phyloP scores from a whole-genome alignment of 2,888 invertebrate species.

The Drosophila tripunctata region DNA sequence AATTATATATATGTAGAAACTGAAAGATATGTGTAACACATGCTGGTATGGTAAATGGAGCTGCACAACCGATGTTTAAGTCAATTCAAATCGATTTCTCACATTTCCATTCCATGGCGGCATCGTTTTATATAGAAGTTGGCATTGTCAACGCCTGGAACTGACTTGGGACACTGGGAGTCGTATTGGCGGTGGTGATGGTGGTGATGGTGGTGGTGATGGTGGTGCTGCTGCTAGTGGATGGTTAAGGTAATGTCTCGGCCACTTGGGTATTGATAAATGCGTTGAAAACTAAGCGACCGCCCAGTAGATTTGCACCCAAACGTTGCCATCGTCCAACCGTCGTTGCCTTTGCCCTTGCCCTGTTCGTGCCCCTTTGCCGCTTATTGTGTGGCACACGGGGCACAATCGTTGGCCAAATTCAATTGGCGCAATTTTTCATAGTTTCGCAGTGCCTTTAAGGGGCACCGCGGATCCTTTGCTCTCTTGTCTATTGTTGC shows the following conservation, averaged over 20 bases:
- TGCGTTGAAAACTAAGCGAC: conserved; percentile 81
- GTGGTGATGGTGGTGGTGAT: conserved; percentile 7
- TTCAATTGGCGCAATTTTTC: conserved; percentile 83
- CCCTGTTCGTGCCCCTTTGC: conserved; percentile 30
- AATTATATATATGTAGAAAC: neutral
- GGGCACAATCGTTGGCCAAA: conserved; percentile 75
- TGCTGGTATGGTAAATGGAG: conserved; percentile 15
- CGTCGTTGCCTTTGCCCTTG: conserved; percentile 9
- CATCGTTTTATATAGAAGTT: conserved; percentile 40
- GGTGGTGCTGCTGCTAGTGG: neutral
- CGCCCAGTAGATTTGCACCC: conserved; percentile 77
- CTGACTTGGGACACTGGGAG: conserved; percentile 1
- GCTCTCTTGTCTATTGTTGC: conserved; percentile 67
- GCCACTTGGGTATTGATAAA: conserved; percentile 81
- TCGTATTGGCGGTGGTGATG: neutral
- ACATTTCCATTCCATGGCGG: conserved; percentile 41
- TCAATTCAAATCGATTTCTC: conserved; percentile 48
- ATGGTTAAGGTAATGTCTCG: conserved; percentile 20
- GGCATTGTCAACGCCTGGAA: conserved; percentile 68
- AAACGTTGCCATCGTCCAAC: conserved; percentile 38
- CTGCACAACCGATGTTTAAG: conserved; percentile 36
- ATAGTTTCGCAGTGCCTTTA: conserved; percentile 62
- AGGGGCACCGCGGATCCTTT: conserved; percentile 70
- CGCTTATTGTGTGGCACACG: conserved; percentile 25
- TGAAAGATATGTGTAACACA: neutral